A percentile compares a stretch with the other conserved stretches of the same genome.
Evolutionary conservation across 2,113 vertebrate species (phyloP).

Genomic region (Hemibagrus wyckioides): DNA sequence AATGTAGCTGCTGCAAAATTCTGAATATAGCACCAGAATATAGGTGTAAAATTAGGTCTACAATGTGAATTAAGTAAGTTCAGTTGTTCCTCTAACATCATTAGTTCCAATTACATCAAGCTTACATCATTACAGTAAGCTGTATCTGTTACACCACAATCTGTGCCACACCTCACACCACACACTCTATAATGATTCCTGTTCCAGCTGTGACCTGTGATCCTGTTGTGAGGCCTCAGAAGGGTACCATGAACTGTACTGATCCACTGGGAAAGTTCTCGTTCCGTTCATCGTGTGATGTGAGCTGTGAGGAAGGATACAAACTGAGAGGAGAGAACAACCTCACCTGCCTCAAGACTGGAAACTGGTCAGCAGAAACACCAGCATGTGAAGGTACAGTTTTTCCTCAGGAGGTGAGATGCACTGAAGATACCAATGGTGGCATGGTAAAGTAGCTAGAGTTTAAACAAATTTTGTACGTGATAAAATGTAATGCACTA

Average conservation of each 20-base stretch:
- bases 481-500: not conserved
- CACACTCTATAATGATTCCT: not conserved
- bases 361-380: conserved; percentile 57
- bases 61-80: too few relatives aligned
- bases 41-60: too few relatives aligned
- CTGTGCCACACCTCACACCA: too few relatives aligned
- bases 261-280: conserved; percentile 57
- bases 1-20: too few relatives aligned
- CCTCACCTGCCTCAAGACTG: conserved; percentile 56
- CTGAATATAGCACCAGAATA: too few relatives aligned
- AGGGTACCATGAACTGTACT: conserved; percentile 55
- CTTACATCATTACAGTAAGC: too few relatives aligned
- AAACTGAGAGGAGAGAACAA: conserved; percentile 50
- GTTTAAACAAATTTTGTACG: not conserved
- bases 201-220: conserved; percentile 55
- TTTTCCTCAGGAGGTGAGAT: conserved; percentile 57
- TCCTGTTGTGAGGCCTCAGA: conserved; percentile 38
- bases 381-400: conserved; percentile 54
- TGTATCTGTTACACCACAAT: too few relatives aligned
- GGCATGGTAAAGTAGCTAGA: not conserved
- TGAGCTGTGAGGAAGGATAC: conserved; percentile 68
- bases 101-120: too few relatives aligned
- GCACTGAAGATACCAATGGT: conserved; percentile 50
- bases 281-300: conserved; percentile 60
- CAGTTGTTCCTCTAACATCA: too few relatives aligned